These are phyloP conservation scores for pig (Sus scrofa) DNA, from an alignment of 2,113 vertebrate genomes.

Conservation along the genomic window DNA sequence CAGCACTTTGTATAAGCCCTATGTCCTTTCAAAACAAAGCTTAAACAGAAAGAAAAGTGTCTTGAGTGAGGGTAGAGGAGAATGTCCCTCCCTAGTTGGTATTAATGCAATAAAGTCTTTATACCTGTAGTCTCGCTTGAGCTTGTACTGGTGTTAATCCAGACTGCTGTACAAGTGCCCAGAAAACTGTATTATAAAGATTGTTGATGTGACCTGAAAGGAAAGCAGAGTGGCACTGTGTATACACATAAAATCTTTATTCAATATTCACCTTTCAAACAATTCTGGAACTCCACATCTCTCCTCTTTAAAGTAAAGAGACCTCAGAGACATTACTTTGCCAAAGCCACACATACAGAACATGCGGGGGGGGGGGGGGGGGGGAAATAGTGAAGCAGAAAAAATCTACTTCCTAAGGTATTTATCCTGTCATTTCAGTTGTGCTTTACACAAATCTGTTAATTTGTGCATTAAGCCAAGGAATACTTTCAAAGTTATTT, in stretches of 20 bases:
- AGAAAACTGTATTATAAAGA: conserved; percentile 98
- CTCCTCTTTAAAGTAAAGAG: neutral
- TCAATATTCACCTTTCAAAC: neutral
- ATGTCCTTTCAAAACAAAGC: conserved; percentile 17
- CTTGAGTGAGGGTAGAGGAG: neutral
- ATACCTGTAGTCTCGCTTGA: conserved; percentile 94
- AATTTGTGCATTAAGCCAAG: neutral
- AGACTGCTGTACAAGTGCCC: conserved; percentile 94
- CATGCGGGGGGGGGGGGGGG: neutral
- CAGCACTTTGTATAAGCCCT: neutral
- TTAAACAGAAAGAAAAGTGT: neutral
- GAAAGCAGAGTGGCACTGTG: conserved; percentile 48
- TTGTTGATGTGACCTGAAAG: conserved; percentile 97
- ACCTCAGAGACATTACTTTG: neutral
- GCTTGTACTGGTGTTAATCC: conserved; percentile 94
- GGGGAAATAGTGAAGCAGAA: neutral
- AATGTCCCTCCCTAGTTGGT: neutral
- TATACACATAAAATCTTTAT: neutral
- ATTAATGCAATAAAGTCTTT: neutral
- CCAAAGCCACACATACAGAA: neutral
- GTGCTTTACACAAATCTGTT: conserved; percentile 29
- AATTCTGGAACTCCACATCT: neutral
- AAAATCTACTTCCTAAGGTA: neutral
- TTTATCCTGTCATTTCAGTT: conserved; percentile 15
- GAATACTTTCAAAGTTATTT: conserved; percentile 17